Percentiles rank a stretch among this genome's conserved stretches.
Evolutionary conservation across 2,888 invertebrate genomes (phyloP).

Genomic region (Muschampia plurimacula): DNA sequence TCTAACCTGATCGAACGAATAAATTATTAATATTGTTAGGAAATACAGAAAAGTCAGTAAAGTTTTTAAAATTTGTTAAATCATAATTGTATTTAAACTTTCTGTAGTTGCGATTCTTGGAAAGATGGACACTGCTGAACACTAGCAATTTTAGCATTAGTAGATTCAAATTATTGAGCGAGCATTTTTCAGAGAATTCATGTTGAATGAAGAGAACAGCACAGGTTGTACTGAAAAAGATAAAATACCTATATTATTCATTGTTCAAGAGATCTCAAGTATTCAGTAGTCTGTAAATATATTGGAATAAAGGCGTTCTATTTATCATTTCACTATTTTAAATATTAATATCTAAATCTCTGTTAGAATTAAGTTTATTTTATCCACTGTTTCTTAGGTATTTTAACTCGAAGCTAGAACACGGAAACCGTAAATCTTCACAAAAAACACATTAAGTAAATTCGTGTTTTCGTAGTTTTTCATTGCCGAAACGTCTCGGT

Average conservation of each 20-base stretch:
- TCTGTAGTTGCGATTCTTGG: neutral
- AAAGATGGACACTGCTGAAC: neutral
- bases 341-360: neutral
- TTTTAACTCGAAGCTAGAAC: slow-evolving; percentile 19
- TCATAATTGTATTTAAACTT: neutral
- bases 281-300: neutral
- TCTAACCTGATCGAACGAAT: neutral
- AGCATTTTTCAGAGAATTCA: too few relatives aligned
- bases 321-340: neutral
- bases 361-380: neutral
- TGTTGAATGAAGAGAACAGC: too few relatives aligned
- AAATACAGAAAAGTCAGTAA: too few relatives aligned
- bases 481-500: neutral
- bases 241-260: too few relatives aligned
- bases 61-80: too few relatives aligned
- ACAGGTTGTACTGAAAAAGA: too few relatives aligned
- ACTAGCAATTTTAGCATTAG: too few relatives aligned
- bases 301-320: neutral
- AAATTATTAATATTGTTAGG: too few relatives aligned
- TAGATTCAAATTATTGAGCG: too few relatives aligned
- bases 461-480: slow-evolving; percentile 27
- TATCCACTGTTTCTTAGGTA: slow-evolving; percentile 9
- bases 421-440: slow-evolving; percentile 38
- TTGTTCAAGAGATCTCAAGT: too few relatives aligned
- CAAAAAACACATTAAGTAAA: slow-evolving; percentile 32